Conservation (phyloP, 2,797 vertebrate species). For the Orientallactaga sibirica region DNA sequence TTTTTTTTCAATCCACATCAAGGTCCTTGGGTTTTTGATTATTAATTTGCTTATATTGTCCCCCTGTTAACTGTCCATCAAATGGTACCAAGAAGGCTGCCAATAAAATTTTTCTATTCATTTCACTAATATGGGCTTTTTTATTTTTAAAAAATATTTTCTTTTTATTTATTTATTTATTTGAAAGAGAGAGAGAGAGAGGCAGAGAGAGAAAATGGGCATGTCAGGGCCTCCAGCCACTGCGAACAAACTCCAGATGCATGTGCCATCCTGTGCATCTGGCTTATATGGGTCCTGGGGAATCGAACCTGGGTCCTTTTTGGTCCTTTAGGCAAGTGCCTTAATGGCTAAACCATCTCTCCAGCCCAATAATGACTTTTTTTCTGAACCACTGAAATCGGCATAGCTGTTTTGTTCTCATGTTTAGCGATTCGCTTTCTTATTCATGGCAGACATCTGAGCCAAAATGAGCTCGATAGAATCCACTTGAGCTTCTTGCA, state of each 20-base stretch:
- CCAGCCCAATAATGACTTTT: neutral
- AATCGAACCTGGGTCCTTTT: too few relatives aligned
- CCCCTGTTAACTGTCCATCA: neutral
- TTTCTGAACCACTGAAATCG: constrained; percentile 8
- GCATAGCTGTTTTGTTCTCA: neutral
- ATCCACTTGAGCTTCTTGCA: neutral
- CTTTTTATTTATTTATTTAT: too few relatives aligned
- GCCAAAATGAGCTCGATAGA: constrained; percentile 19
- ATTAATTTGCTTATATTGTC: neutral
- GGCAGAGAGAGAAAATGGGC: too few relatives aligned
- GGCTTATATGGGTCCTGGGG: too few relatives aligned
- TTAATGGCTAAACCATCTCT: too few relatives aligned
- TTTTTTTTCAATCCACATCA: neutral
- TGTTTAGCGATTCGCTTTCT: neutral
- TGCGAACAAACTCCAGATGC: too few relatives aligned
- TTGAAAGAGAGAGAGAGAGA: too few relatives aligned
- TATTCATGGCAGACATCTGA: neutral
- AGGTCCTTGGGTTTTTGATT: neutral
- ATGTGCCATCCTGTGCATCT: too few relatives aligned
- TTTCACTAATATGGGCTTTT: neutral
- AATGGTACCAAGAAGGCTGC: neutral
- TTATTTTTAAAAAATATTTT: too few relatives aligned
- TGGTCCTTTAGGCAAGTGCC: too few relatives aligned
- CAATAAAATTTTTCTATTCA: neutral
- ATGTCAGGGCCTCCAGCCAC: too few relatives aligned